Conservation (phyloP, 2,888 invertebrate species). For the Pardosa pseudoannulata region DNA sequence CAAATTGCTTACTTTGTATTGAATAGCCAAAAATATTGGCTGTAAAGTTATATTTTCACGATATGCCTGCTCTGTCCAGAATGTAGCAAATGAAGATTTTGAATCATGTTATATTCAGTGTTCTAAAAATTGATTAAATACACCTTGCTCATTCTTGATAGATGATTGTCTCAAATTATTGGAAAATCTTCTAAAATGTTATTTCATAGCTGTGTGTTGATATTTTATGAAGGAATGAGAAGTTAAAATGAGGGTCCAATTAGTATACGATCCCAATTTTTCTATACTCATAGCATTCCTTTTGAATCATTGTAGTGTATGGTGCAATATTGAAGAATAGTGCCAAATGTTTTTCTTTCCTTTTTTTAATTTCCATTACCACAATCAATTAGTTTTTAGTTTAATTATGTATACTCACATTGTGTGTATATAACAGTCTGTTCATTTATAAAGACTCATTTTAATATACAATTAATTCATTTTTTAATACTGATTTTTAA, state of each 20-base stretch:
- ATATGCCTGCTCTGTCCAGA: constrained; percentile 54
- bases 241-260: constrained; percentile 67
- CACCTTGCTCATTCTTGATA: constrained; percentile 53
- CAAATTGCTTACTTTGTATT: constrained; percentile 47
- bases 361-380: constrained; percentile 36
- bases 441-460: neutral
- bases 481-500: neutral
- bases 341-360: constrained; percentile 63
- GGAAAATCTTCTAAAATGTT: constrained; percentile 23
- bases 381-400: constrained; percentile 46
- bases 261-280: constrained; percentile 61
- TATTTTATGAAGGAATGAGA: constrained; percentile 43
- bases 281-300: constrained; percentile 66
- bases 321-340: constrained; percentile 70
- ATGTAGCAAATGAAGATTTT: constrained; percentile 23
- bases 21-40: constrained; percentile 35
- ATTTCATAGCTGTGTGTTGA: constrained; percentile 28
- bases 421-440: neutral
- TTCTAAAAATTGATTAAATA: constrained; percentile 34
- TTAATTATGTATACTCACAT: neutral
- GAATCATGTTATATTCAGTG: constrained; percentile 36
- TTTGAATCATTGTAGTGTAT: constrained; percentile 49
- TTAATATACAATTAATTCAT: neutral
- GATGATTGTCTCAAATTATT: constrained; percentile 20
- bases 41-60: constrained; percentile 62